phyloP scores from a whole-genome alignment of 1,140 invertebrate genomes.

The Aphaenogaster ashmeadi region DNA sequence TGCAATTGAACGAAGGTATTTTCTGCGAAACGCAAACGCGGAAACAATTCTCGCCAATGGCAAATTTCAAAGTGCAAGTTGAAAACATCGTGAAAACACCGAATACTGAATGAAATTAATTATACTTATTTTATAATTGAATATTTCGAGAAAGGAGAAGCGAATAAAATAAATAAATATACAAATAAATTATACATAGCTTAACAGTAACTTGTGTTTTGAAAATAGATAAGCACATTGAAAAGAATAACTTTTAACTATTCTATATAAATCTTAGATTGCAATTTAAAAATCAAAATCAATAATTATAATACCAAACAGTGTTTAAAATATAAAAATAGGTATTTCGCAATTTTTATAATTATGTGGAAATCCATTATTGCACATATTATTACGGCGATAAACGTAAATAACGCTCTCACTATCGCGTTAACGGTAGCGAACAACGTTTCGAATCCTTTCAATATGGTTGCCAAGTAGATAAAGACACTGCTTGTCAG shows the following conservation, averaged over 20 bases:
- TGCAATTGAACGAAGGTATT: conserved; percentile 12
- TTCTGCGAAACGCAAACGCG: neutral
- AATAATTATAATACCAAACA: neutral
- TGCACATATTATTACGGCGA: neutral
- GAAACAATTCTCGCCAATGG: conserved; percentile 25
- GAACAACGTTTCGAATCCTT: conserved; percentile 8
- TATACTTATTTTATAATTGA: neutral
- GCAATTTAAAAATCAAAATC: neutral
- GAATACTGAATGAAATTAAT: conserved; percentile 13
- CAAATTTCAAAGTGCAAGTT: conserved; percentile 9
- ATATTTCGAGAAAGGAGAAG: neutral
- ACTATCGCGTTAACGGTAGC: neutral
- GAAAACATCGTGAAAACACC: neutral
- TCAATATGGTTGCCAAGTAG: neutral
- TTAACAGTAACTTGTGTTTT: neutral
- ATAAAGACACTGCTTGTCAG: conserved; percentile 24
- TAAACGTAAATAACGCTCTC: neutral
- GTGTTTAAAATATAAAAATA: neutral
- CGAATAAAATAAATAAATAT: neutral
- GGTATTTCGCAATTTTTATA: neutral
- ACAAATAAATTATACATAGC: too few relatives aligned
- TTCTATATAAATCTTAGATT: neutral
- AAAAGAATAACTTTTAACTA: neutral
- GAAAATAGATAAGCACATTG: neutral
- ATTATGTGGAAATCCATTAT: neutral